Base-by-base conservation (phyloP, 2,888 invertebrate species). In the Ligdia adustata region DNA sequence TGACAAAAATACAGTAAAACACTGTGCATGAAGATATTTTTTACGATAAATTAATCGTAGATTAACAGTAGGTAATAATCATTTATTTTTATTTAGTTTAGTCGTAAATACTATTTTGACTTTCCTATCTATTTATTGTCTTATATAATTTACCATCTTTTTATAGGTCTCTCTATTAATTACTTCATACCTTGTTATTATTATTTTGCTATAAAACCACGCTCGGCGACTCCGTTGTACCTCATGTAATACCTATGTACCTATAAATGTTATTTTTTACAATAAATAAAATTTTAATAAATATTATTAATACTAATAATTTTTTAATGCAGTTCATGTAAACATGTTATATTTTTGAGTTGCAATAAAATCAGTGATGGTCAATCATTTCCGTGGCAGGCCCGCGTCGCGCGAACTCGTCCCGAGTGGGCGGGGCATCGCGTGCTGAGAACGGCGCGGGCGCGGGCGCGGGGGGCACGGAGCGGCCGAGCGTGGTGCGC, bases 401-500 rank as follows among this genome's bases (percentile, higher is more conserved):
- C 75, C 75, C 70, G 64, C 74, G 79, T 60, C 75, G 79, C 51
- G 75, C 66, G 54, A 76, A 78, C 65, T 75, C 69, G 55, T 75
- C 75, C 52, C 72, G 78, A n/a, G n/a, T n/a, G n/a, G 58, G 44
- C 62, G 26, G 59, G 34, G 45, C 52, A n/a, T n/a, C n/a, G n/a
- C n/a, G n/a, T n/a, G n/a, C n/a, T n/a, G n/a, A n/a, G n/a, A n/a
- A n/a, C 37, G 65, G 72, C 68, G 82, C 83, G 27, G 88, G 22
- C 22, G 78, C 78, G 88, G 62, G 86, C 88, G 41, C 24, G 16
- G 41, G 35, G 18, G 76, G 72, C 69, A 83, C 84, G 33, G 89
- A 88, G 79, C 80, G 89, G 65, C 87, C 88, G 45, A 87, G 88
- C 75, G 89, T 88, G 64, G 76, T 90, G 69, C 89, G 89, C 67